Evolutionary conservation across 2,113 vertebrate genomes (phyloP), one percentile per base, ranked within the genome.

Genomic region (Gallinago undulata): DNA sequence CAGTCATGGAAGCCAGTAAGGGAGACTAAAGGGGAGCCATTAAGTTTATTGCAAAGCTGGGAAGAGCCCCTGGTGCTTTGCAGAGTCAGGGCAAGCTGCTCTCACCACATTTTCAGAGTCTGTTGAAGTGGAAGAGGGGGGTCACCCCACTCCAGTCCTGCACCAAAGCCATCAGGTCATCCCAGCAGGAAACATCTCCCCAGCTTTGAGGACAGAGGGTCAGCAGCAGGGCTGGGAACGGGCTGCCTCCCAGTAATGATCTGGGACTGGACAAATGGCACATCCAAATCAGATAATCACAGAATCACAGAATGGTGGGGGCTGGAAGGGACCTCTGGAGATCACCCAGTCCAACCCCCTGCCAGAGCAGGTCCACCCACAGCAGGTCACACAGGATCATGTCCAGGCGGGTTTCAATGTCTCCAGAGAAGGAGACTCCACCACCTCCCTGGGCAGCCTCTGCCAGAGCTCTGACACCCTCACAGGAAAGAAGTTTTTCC

Each of bases 191-290:
- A 74, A 25, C 55, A 63, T 13, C 41, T 69, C 63, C 27, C 50
- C 28, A 24, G 48, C 50, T 14, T 18, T 24, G 75, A 51, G 87
- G 80, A 47, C 66, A 13, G 59, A n/a, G 24, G 55, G 45, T 23
- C 6, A 5, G 41, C 9, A 11, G 75, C 5, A 13, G 18, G 66
- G 27, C 50, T 19, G 76, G 50, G 50, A 15, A 27, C 0, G 0
- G 39, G 59, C 53, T 79, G 53, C 14, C 55, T 17, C 24, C 78
- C 21, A 27, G 19, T 35, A 55, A 33, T 13, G 57, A 50, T 41
- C n/a, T 35, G 39, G 60, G 23, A 16, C 30, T 21, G 69, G 16
- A 14, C 30, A 19, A 25, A 51, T 0, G 5, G 39, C 69, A 56
- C 1, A 1, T 27, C 28, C 45, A 47, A 53, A 53, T 28, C 51